Base-by-base conservation (phyloP, 2,888 invertebrate species). In the Pyrocoelia pectoralis region DNA sequence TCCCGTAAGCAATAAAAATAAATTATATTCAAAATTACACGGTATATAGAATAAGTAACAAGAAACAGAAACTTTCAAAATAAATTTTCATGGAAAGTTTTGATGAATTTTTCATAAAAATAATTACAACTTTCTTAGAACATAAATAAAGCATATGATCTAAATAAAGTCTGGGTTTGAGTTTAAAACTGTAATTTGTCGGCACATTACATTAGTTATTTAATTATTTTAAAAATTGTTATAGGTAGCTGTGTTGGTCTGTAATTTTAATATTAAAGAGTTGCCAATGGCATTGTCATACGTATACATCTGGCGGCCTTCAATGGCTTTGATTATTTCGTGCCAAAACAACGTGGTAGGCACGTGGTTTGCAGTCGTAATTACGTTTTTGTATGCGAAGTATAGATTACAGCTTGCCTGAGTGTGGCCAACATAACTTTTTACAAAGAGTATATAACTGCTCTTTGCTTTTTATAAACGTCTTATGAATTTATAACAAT, bases 291-390 rank as follows among this genome's bases (percentile, higher is more conserved):
- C 59, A 43, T 33, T 55, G 49, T 60, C 54, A 40, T 51, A 61
- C 50, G 55, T 49, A 24, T 24, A 51, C 51, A 54, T 61, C 61
- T 61, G 61, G 24, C 50, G 61, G 40, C 61, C 61, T 61, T 61
- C 61, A 40, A 49, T 43, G 38, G 38, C 53, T 40, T 29, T 53
- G 53, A 59, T 59, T 59, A 53, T 59, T 43, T 51, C 51, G 56
- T 59, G 53, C 59, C 59, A 59, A 59, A 59, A 54, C 48, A 46
- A 53, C 48, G 51, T 58, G 43, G 51, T 24, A 38, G 33, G 58
- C 53, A 52, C 59, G 59, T 59, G 59, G 33, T 52, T 59, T 46
- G 52, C 15, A 41, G 46, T 41, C 46, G 52, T 59, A 59, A 59
- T 59, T 59, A 59, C 33, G 53, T 46, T 33, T 43, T 50, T 58